These are phyloP conservation scores for Bos indicus DNA, from an alignment of 2,113 vertebrate genomes.

Conservation along the genomic window DNA sequence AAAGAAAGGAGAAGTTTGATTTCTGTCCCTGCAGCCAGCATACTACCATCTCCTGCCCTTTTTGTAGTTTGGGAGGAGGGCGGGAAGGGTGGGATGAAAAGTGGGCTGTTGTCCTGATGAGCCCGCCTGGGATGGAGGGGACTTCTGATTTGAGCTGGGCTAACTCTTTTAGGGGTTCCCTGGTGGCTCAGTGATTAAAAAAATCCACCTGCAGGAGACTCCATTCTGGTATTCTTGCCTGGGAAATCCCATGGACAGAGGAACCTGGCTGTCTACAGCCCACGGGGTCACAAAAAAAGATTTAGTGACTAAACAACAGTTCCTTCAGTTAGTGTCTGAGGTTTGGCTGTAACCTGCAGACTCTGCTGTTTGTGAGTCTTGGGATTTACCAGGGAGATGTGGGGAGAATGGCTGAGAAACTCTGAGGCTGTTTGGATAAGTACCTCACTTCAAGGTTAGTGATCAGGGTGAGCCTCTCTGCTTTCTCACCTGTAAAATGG, in stretches of 20 bases:
- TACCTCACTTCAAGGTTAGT: neutral
- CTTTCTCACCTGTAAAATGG: neutral
- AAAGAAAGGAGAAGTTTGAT: neutral
- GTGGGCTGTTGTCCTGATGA: neutral
- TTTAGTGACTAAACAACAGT: neutral
- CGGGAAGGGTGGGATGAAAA: neutral
- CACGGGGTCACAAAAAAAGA: neutral
- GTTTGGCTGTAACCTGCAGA: neutral
- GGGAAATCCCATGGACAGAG: neutral
- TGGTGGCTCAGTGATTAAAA: neutral
- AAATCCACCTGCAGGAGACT: neutral
- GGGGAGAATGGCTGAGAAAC: neutral
- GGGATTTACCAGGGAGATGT: neutral
- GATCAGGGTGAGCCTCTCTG: neutral
- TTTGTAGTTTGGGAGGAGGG: neutral
- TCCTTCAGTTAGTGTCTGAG: neutral
- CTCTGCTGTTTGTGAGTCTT: neutral
- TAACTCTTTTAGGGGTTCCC: neutral
- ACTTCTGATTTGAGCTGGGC: slow-evolving; percentile 3
- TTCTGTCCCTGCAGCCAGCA: neutral
- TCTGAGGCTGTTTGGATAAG: neutral
- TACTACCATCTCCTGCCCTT: neutral
- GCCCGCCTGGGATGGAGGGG: neutral
- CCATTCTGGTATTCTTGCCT: neutral
- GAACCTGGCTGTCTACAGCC: neutral